Conservation (phyloP, 2,888 invertebrate species). For the Ptycholaimellus sp. region DNA sequence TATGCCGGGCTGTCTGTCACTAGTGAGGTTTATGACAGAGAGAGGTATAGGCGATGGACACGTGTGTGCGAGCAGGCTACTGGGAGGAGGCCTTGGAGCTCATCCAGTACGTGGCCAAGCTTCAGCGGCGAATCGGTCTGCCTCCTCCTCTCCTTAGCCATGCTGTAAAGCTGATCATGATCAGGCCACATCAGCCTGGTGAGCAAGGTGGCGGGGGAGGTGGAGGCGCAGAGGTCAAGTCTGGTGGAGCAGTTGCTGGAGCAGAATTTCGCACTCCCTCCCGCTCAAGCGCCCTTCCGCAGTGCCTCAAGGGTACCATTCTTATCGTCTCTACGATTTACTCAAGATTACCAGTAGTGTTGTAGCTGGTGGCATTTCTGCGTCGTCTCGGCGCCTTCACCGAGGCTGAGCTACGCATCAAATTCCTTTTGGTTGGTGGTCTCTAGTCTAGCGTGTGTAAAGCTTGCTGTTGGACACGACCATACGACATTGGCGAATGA, state of each 20-base stretch:
- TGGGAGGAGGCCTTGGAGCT: conserved; percentile 81
- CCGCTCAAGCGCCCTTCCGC: conserved; percentile 43
- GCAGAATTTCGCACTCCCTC: conserved; percentile 55
- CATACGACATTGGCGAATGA: no score
- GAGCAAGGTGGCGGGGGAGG: conserved; percentile 44
- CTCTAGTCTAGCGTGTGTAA: background rate
- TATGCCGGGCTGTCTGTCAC: background rate
- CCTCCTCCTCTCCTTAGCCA: background rate
- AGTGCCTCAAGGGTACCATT: conserved; percentile 73
- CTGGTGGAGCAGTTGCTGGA: conserved; percentile 55
- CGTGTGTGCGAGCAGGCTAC: conserved; percentile 61
- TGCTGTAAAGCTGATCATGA: background rate
- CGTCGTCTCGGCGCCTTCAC: conserved; percentile 54
- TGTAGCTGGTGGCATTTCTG: conserved; percentile 45
- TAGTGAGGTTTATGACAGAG: background rate
- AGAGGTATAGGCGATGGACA: conserved; percentile 47
- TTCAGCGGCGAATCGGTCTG: conserved; percentile 42
- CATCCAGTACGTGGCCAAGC: conserved; percentile 47
- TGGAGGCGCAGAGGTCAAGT: conserved; percentile 53
- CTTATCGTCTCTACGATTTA: no score
- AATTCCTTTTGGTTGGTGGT: conserved; percentile 48
- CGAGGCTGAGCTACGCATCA: conserved; percentile 57
- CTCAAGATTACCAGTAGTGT: no score
- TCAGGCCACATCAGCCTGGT: background rate
- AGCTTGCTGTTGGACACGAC: background rate